phyloP scores from a whole-genome alignment of 2,888 invertebrate genomes.

The Eledona agricola region DNA sequence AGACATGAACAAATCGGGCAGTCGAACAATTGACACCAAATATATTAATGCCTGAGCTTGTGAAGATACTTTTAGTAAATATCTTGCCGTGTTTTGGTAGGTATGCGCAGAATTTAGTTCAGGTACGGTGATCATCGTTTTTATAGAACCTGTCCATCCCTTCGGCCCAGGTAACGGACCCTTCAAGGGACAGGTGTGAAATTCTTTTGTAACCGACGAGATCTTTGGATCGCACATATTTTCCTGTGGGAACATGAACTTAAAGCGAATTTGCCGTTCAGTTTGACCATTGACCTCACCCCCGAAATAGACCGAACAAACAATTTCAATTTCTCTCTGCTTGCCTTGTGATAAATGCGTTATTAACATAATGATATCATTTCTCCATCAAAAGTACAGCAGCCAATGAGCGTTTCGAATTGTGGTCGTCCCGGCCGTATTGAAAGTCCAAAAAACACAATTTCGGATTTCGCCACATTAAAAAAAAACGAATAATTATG shows the following conservation, averaged over 20 bases:
- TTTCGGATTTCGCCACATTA: too few species aligned
- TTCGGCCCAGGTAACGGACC: constrained; percentile 13
- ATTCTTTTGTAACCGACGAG: constrained; percentile 15
- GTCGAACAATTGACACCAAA: constrained; percentile 26
- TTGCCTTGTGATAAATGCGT: too few species aligned
- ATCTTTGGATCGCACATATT: constrained; percentile 4
- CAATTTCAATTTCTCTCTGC: too few species aligned
- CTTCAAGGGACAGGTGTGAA: constrained; percentile 26
- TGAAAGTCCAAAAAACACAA: too few species aligned
- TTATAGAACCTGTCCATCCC: constrained; percentile 18
- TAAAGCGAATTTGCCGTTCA: constrained; percentile 10
- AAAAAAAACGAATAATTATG: too few species aligned
- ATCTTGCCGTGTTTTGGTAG: constrained; percentile 13
- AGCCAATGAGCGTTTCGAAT: too few species aligned
- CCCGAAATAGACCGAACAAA: constrained; percentile 7
- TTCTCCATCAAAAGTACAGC: too few species aligned
- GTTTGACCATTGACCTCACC: constrained; percentile 23
- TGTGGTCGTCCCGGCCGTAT: too few species aligned
- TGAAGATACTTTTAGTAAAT: constrained; percentile 9
- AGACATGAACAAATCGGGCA: constrained; percentile 25
- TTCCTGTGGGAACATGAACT: constrained; percentile 2
- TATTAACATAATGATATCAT: too few species aligned
- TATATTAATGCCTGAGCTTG: constrained; percentile 21
- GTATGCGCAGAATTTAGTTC: constrained; percentile 18
- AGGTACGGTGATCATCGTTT: constrained; percentile 3